phyloP scores from a whole-genome alignment of 2,113 vertebrate species.

The Nyctibius bracteatus region DNA sequence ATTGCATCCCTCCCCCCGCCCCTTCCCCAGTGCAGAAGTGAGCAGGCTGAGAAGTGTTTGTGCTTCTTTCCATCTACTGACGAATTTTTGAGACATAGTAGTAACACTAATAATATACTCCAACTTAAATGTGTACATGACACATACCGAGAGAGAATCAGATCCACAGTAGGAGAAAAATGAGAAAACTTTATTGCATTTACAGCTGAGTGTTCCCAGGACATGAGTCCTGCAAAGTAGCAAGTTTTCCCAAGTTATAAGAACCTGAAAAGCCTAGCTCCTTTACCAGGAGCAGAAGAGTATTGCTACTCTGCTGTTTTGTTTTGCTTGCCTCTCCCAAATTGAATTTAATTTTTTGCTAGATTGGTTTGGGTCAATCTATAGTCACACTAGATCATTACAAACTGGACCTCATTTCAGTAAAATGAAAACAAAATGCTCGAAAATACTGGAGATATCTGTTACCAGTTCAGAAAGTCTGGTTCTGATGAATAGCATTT shows the following conservation, averaged over 20 bases:
- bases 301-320: not conserved
- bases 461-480: not conserved
- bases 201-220: not conserved
- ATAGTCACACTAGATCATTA: not conserved
- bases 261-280: not conserved
- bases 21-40: not conserved
- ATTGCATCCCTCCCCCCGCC: not conserved
- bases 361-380: not conserved
- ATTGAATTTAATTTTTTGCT: not conserved
- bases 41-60: not conserved
- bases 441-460: not conserved
- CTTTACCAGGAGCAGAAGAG: not conserved
- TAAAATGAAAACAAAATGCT: not conserved
- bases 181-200: not conserved
- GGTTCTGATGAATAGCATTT: not conserved
- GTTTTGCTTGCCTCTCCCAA: not conserved
- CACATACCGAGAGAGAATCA: not conserved
- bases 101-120: not conserved
- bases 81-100: not conserved
- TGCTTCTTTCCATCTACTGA: not conserved
- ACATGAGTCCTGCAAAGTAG: not conserved
- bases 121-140: not conserved
- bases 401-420: not conserved
- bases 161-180: not conserved
- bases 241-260: not conserved